Base-by-base conservation (phyloP, 2,888 invertebrate genomes). In the Erebia ligea region DNA sequence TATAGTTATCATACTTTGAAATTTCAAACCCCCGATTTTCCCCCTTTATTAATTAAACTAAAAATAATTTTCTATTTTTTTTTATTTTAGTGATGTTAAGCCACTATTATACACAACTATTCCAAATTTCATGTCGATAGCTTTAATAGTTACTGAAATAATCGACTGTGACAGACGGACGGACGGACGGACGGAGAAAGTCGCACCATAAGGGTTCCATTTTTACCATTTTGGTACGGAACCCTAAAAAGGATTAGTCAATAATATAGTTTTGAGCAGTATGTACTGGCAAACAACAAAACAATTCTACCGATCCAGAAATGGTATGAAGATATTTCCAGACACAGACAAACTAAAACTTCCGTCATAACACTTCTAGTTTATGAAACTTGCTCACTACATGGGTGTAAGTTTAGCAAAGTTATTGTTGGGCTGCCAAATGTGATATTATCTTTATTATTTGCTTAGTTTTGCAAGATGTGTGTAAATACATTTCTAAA, bases 321-420 rank as follows among this genome's bases (percentile, higher is more conserved):
- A 62, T 62, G 61, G 42, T 42, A 61, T 19, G 25, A 57, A 45
- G 61, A 45, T 61, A 61, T 61, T 21, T 61, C 19, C 45, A 45
- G 61, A 25, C 40, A 61, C 62, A 21, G 45, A 61, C 68, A 48
- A 21, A 45, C 25, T 50, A 67, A 69, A 72, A 72, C 56, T 69
- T 72, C 62, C n/a, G 59, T 59, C 69, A 54, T 64, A 68, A 63
- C 64, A 71, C 52, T 67, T 71, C 66, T 62, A 50, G 48, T 69
- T 69, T 67, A 69, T 62, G 68, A 69, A 65, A 68, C 59, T 71
- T 68, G 63, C 66, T 62, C 42, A 65, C 66, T 67, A 63, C 57
- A 45, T 66, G 58, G 48, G 48, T 62, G 21, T 48, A 45, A 48
- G 45, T 62, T 61, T 21, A 21, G 19, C 48, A 9, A 45, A 62